Evolutionary conservation across 2,113 vertebrate species (phyloP), one percentile per base, ranked within the genome.

Genomic region (Archilochus colubris): DNA sequence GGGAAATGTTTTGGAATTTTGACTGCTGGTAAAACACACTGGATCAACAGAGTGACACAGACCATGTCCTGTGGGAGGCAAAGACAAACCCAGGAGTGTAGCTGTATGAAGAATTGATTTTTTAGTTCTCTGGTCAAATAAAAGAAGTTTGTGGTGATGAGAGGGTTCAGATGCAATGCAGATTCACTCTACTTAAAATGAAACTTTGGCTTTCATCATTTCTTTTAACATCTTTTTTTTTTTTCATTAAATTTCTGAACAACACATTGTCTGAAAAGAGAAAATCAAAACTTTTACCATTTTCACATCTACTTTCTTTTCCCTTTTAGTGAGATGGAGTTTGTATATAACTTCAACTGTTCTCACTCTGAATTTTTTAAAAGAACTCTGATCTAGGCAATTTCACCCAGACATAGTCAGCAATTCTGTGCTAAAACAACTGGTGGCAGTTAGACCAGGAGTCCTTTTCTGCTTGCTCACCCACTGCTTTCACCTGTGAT

Each of bases 1-100:
- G 78, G 57, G 23, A 73, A 66, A 67, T 66, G 43, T 86, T 96
- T 78, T 92, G 64, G 86, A 88, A 83, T 82, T 95, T 87, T 83
- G 61, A 44, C 48, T 91, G 75, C 68, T 83, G 61, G 27, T 89
- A 48, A 88, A 96, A 83, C 48, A 36, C 30, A 48, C 33, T 80
- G 88, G 69, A 89, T 92, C 86, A 92, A 83, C 86, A 88, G 43
- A 93, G 68, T 55, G 89, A 74, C 79, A 59, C 27, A 69, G 63
- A 91, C 43, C 0, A 0, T 27, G 48, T 81, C 72, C 79, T 80
- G 33, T 21, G 64, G 76, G 89, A 93, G 30, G 27, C 63, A 73
- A 91, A 89, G 88, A 61, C 55, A 94, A 95, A 93, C 7, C 48
- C 51, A 16, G 64, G 33, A 84, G 72, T 78, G 44, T 24, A 68